A percentile compares a stretch with the other conserved stretches of the same genome.
Conservation (phyloP, 1,140 invertebrate genomes). For the Lerema accius region DNA sequence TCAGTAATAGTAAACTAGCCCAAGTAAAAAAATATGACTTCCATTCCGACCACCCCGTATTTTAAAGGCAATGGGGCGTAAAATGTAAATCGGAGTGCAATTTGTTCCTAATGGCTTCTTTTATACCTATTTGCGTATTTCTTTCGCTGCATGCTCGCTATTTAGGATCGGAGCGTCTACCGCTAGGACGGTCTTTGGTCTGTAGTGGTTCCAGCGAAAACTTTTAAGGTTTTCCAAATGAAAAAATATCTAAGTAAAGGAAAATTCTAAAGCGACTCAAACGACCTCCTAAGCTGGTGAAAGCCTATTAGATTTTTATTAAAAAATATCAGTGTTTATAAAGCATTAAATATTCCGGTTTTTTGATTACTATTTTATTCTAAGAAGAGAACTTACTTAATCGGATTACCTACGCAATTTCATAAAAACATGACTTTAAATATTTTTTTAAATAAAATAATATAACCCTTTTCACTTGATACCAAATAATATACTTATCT, state of each 20-base stretch:
- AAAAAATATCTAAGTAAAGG: neutral
- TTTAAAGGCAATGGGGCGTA: conserved; percentile 30
- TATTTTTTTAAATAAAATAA: too few species aligned
- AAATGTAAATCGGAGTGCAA: conserved; percentile 33
- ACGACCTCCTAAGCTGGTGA: too few species aligned
- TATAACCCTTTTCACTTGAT: too few species aligned
- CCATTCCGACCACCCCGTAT: conserved; percentile 15
- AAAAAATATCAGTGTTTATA: too few species aligned
- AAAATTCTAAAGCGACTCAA: too few species aligned
- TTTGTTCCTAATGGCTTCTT: conserved; percentile 23
- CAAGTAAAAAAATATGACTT: conserved; percentile 2
- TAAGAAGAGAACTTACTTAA: too few species aligned
- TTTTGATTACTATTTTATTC: too few species aligned
- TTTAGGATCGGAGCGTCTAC: conserved; percentile 4
- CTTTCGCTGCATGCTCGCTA: conserved; percentile 2
- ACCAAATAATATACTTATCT: too few species aligned
- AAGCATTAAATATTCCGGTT: too few species aligned
- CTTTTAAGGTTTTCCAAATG: neutral
- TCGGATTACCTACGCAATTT: too few species aligned
- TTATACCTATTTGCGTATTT: conserved; percentile 25
- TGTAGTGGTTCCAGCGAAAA: neutral
- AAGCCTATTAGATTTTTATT: too few species aligned
- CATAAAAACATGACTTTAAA: too few species aligned
- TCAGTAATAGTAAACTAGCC: neutral
- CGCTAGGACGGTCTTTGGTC: neutral